Evolutionary conservation across 1,140 invertebrate species (phyloP), one percentile per base, ranked within the genome.

Genomic region (Elymnias hypermnestra): DNA sequence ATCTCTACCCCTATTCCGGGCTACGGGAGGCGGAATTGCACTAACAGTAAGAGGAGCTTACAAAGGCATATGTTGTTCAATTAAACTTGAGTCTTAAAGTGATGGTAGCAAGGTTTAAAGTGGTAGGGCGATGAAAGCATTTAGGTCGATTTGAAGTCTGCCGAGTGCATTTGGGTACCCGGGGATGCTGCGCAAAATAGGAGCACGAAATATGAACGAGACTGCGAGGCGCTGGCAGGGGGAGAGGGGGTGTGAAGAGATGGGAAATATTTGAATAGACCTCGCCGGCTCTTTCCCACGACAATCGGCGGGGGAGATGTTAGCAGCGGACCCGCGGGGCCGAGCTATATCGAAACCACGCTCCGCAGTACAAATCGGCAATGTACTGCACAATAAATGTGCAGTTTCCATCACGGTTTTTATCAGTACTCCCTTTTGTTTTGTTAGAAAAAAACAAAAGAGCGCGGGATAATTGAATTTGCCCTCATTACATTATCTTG

Each of bases 151-250:
- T 54, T 36, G 51, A 69, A 63, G 73, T 76, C 76, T 76, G 65
- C 62, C 49, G 43, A 63, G 61, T 66, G 65, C 70, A 70, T 64
- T 79, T 76, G 52, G 67, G 70, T 76, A 78, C 81, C 85, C 82
- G 81, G 85, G 83, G 85, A 87, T 86, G 85, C 85, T 87, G 85
- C 85, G 85, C 85, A 79, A 85, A 86, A 84, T 79, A 76, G 74
- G 73, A 82, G 64, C 66, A 72, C 79, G 72, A 79, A 81, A 85
- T 86, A 84, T 86, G 74, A 85, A 86, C 83, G 85, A 87, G 85
- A 87, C 85, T 83, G 82, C 83, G 69, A 77, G 85, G 85, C 83
- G 85, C 82, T 77, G 63, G 68, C 63, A 69, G 71, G 66, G 65
- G 69, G 55, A 67, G 77, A 62, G 70, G 64, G 74, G 79, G n/a